A percentile compares a stretch with the other conserved stretches of the same genome.
Conservation (phyloP, 2,888 invertebrate species). For the Antheraea yamamai region DNA sequence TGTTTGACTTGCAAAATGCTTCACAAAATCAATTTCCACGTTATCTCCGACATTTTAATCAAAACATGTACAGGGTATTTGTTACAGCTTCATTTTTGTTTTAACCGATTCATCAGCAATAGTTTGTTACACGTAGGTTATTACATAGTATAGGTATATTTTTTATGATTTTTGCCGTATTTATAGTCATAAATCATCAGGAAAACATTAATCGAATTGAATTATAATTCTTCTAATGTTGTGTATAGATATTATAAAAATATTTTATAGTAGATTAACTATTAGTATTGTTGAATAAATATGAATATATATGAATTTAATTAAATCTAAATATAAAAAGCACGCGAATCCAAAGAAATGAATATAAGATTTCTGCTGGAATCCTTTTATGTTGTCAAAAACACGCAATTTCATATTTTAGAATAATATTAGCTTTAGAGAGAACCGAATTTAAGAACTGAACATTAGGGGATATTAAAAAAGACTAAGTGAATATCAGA, state of each 20-base stretch:
- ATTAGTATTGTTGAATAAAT: not conserved
- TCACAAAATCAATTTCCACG: constrained; percentile 19
- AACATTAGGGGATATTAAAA: not conserved
- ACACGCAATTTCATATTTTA: not conserved
- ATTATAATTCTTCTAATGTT: too few relatives aligned
- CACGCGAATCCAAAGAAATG: not conserved
- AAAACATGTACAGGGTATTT: not conserved
- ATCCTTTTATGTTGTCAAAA: not conserved
- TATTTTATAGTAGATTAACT: too few relatives aligned
- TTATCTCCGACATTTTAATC: not conserved
- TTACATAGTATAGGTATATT: not conserved
- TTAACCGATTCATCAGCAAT: not conserved
- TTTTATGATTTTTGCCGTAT: not conserved
- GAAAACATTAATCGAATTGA: too few relatives aligned
- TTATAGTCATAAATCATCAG: too few relatives aligned
- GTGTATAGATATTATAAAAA: too few relatives aligned
- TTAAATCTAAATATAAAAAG: not conserved
- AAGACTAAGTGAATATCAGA: not conserved
- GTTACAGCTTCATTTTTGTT: constrained; percentile 1
- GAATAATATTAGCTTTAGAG: not conserved
- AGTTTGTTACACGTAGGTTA: not conserved
- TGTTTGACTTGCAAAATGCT: constrained; percentile 50
- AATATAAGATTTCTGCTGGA: not conserved
- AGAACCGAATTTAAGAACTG: not conserved
- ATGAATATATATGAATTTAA: not conserved